Percentiles rank a stretch among this genome's conserved stretches.
Evolutionary conservation across 2,888 invertebrate genomes (phyloP).

Genomic region (Eucriotettix oculatus): DNA sequence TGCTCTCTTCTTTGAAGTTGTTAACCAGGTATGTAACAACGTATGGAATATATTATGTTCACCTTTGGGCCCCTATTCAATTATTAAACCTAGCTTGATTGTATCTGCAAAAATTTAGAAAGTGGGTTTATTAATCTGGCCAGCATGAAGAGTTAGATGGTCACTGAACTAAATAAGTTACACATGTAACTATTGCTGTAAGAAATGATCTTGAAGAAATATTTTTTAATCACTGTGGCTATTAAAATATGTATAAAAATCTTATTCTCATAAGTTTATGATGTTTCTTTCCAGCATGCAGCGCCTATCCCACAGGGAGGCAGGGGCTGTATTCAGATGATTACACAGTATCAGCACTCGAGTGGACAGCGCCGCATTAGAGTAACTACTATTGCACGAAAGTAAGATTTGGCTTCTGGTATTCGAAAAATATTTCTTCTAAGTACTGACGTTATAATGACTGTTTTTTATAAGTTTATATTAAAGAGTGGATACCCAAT

Average conservation of each 20-base stretch:
- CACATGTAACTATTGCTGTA: no score
- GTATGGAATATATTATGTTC: not conserved
- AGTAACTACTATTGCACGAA: slow-evolving; percentile 93
- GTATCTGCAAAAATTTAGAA: no score
- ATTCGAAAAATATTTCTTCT: not conserved
- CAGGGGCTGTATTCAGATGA: slow-evolving; percentile 92
- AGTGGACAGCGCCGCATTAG: slow-evolving; percentile 88
- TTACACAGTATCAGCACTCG: slow-evolving; percentile 96
- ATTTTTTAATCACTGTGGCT: no score
- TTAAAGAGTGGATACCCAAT: no score
- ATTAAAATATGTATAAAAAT: no score
- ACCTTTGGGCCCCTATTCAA: not conserved
- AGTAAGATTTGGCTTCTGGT: slow-evolving; percentile 40
- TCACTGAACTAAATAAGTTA: no score
- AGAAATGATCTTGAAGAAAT: no score
- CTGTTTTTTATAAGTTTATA: no score
- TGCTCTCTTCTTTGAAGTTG: slow-evolving; percentile 92
- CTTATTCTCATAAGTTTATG: no score
- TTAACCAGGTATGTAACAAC: slow-evolving; percentile 33
- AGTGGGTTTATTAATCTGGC: no score
- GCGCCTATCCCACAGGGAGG: slow-evolving; percentile 91
- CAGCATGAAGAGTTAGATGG: no score
- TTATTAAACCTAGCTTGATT: not conserved
- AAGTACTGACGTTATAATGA: no score
- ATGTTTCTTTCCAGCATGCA: slow-evolving; percentile 50